A percentile compares a stretch with the other conserved stretches of the same genome.
Conservation (phyloP, 2,888 invertebrate species). For the Chymomyza caudatula region DNA sequence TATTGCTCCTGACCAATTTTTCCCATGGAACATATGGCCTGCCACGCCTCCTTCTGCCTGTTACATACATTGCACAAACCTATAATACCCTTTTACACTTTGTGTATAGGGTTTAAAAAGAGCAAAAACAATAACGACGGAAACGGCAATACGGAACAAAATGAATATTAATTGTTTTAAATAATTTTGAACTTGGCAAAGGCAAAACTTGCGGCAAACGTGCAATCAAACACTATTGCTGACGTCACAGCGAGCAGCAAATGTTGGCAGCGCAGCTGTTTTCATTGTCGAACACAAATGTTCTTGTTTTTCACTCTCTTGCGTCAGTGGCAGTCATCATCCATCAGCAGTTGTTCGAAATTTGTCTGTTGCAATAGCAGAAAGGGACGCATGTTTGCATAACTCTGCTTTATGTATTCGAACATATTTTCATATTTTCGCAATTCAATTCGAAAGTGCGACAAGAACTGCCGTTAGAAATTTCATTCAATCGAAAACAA, state of each 20-base stretch:
- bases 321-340: slow-evolving; percentile 46
- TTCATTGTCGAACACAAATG: slow-evolving; percentile 36
- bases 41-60: no score
- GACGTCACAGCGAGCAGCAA: background rate
- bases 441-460: slow-evolving; percentile 61
- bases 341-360: slow-evolving; percentile 48
- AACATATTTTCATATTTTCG: slow-evolving; percentile 46
- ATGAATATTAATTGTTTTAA: slow-evolving; percentile 72
- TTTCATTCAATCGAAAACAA: slow-evolving; percentile 45
- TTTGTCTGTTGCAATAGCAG: slow-evolving; percentile 35
- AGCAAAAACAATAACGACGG: slow-evolving; percentile 16
- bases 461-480: slow-evolving; percentile 27
- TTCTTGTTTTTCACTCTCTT: slow-evolving; percentile 21
- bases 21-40: no score
- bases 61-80: no score
- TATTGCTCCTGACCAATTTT: no score
- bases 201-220: slow-evolving; percentile 38
- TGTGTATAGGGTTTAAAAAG: background rate
- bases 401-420: slow-evolving; percentile 19
- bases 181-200: slow-evolving; percentile 75
- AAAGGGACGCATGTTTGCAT: slow-evolving; percentile 48
- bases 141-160: slow-evolving; percentile 42
- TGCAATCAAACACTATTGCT: slow-evolving; percentile 2
- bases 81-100: no score
- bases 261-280: slow-evolving; percentile 48